These are phyloP conservation scores for Aix galericulata DNA, from an alignment of 2,113 vertebrate species.

Conservation along the genomic window DNA sequence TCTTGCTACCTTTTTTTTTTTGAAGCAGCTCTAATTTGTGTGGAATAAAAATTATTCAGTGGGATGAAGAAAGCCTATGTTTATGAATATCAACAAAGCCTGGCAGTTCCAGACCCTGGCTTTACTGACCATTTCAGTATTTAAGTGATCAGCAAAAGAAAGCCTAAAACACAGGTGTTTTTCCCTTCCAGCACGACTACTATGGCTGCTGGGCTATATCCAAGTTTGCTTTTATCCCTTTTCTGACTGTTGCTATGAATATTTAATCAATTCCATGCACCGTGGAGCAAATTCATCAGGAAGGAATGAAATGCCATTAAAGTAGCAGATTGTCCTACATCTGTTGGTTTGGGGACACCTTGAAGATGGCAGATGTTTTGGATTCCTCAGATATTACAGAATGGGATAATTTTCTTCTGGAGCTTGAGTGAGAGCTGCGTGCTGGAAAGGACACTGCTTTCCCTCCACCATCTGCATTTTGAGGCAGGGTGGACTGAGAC, in stretches of 20 bases:
- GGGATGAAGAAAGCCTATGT: not conserved
- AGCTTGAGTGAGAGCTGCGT: not conserved
- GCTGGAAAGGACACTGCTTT: not conserved
- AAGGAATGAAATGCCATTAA: constrained; percentile 35
- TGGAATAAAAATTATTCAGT: not conserved
- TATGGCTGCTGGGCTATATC: constrained; percentile 1
- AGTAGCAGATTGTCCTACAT: constrained; percentile 24
- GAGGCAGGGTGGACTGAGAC: not conserved
- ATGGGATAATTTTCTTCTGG: not conserved
- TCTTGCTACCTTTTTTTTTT: not conserved
- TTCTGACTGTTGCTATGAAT: constrained; percentile 55
- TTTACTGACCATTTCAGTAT: not conserved
- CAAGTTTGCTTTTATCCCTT: constrained; percentile 65
- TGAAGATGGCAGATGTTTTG: not conserved
- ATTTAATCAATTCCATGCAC: constrained; percentile 44
- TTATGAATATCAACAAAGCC: not conserved
- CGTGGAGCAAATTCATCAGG: constrained; percentile 28
- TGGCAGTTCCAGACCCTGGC: not conserved
- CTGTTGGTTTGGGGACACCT: constrained; percentile 28
- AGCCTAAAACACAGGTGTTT: not conserved
- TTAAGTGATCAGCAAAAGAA: not conserved
- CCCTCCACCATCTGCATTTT: not conserved
- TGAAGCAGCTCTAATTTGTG: not conserved
- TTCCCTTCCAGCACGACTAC: not conserved
- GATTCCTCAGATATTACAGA: not conserved